Conservation (phyloP, 2,888 invertebrate genomes). For the Cephus sareptanus region DNA sequence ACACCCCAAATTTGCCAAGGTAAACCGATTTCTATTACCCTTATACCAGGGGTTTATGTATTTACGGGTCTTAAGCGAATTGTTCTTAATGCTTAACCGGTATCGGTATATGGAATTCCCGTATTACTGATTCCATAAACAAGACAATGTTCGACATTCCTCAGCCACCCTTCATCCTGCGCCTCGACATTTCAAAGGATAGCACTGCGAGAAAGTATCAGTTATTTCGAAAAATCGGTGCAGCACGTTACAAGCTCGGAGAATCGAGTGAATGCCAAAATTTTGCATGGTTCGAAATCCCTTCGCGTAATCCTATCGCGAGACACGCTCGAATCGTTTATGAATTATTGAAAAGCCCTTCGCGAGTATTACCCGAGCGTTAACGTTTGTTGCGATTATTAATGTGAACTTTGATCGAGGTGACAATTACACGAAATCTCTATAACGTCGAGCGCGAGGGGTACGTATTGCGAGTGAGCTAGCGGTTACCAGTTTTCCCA, state of each 20-base stretch:
- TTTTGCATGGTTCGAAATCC: not conserved
- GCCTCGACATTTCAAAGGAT: not conserved
- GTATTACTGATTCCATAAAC: not conserved
- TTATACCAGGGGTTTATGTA: conserved; percentile 3
- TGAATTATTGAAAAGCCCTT: not conserved
- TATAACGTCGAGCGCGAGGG: not conserved
- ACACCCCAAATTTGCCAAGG: not conserved
- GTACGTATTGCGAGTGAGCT: not conserved
- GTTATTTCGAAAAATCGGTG: not conserved
- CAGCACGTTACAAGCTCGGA: not conserved
- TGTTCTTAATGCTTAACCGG: not conserved
- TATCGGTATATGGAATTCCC: not conserved
- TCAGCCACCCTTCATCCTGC: not conserved
- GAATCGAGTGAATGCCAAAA: not conserved
- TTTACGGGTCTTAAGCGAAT: conserved; percentile 3
- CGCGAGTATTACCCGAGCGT: not conserved
- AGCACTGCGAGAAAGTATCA: not conserved
- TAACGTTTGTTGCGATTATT: not conserved
- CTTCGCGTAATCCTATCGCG: not conserved
- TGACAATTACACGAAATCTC: not conserved
- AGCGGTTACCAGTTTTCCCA: not conserved
- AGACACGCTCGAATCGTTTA: not conserved
- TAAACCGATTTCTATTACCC: not conserved
- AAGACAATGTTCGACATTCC: not conserved
- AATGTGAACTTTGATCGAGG: not conserved